Conservation (phyloP, 2,113 vertebrate species). For the Campylomormyrus numenius region DNA sequence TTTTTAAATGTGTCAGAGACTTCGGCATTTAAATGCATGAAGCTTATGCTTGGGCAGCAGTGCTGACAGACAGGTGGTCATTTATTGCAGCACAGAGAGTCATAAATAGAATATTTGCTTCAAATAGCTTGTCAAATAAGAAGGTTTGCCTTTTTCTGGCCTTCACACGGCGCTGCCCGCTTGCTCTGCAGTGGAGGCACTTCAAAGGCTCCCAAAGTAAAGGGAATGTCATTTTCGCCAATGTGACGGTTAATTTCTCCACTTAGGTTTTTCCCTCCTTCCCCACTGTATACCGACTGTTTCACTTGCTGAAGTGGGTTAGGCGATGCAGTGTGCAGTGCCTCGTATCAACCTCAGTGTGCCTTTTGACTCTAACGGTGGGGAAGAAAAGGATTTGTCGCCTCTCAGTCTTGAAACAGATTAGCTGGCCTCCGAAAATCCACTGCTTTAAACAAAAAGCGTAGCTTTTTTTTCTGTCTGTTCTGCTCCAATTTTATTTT, state of each 20-base stretch:
- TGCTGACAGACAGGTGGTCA: not conserved
- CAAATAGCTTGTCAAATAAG: constrained; percentile 4
- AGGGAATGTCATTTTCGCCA: not conserved
- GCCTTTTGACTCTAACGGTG: constrained; percentile 42
- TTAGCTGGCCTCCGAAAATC: constrained; percentile 55
- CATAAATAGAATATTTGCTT: not conserved
- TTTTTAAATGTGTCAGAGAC: not conserved
- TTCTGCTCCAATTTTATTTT: constrained; percentile 74
- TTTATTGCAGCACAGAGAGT: not conserved
- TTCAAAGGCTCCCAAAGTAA: constrained; percentile 5
- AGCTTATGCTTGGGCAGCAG: not conserved
- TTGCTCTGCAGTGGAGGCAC: not conserved
- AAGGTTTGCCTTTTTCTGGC: not conserved
- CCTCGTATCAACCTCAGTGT: constrained; percentile 50
- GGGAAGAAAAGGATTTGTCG: constrained; percentile 42
- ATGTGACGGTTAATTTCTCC: constrained; percentile 8
- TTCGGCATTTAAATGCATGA: not conserved
- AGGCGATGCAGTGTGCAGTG: constrained; percentile 44
- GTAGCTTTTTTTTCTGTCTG: constrained; percentile 65
- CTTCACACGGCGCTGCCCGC: not conserved
- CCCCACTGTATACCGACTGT: not conserved
- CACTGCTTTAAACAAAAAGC: constrained; percentile 59
- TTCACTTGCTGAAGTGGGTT: not conserved
- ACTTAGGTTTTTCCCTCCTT: not conserved
- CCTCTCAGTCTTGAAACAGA: constrained; percentile 57